Conservation (phyloP, 2,888 invertebrate genomes). For the Aquatica leii region DNA sequence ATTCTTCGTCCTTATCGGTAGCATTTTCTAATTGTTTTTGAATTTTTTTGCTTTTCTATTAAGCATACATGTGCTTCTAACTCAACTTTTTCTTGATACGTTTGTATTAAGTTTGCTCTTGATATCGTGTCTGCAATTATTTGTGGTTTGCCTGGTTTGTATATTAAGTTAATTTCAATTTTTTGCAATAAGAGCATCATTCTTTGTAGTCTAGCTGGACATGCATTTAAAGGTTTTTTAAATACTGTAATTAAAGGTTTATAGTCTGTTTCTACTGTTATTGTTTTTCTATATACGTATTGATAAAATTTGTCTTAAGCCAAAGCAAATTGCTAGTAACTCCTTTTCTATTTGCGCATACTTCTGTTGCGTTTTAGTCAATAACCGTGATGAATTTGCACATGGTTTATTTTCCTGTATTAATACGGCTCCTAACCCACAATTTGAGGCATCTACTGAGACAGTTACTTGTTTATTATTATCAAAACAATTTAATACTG, state of each 20-base stretch:
- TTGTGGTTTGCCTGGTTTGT: neutral
- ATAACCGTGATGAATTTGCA: conserved; percentile 48
- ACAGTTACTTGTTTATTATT: conserved; percentile 12
- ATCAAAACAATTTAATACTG: conserved; percentile 20
- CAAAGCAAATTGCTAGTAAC: conserved; percentile 1
- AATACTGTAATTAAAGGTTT: neutral
- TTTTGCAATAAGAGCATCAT: neutral
- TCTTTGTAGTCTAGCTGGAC: neutral
- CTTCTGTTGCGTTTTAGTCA: too few relatives aligned
- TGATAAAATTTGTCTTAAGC: neutral
- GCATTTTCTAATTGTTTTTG: conserved; percentile 4
- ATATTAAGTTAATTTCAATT: neutral
- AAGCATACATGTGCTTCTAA: neutral
- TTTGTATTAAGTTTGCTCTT: neutral
- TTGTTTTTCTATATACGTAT: neutral
- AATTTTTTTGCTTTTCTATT: conserved; percentile 1
- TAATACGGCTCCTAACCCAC: conserved; percentile 46
- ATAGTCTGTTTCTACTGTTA: neutral
- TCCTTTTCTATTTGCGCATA: neutral
- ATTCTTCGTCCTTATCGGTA: conserved; percentile 20
- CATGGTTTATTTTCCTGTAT: conserved; percentile 51
- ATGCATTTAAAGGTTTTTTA: neutral
- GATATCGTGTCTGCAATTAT: neutral
- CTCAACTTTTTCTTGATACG: neutral
- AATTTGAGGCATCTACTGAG: conserved; percentile 21